Conservation (phyloP, 2,797 vertebrate genomes). For the Betta splendens region DNA sequence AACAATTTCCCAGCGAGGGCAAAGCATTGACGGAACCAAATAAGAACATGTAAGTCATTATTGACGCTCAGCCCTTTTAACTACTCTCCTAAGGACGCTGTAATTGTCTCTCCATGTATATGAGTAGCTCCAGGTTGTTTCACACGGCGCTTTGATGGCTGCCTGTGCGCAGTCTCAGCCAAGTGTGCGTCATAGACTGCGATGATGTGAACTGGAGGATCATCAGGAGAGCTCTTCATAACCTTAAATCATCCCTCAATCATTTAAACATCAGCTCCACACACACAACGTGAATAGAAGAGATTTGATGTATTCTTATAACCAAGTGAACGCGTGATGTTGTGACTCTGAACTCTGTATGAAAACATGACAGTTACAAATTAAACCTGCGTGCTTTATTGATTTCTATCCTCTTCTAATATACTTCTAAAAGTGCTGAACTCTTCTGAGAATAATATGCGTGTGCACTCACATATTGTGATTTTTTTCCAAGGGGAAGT, state of each 20-base stretch:
- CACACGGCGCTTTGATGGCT: slow-evolving; percentile 70
- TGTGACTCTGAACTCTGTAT: not conserved
- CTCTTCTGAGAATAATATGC: slow-evolving; percentile 45
- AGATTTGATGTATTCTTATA: no score
- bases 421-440: slow-evolving; percentile 32
- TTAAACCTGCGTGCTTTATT: slow-evolving; percentile 1
- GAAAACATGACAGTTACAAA: not conserved
- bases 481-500: slow-evolving; percentile 45
- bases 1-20: slow-evolving; percentile 69
- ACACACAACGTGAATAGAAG: no score
- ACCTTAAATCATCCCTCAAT: no score
- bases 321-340: not conserved
- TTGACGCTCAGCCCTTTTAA: slow-evolving; percentile 79
- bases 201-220: slow-evolving; percentile 38
- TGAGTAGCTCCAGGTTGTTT: slow-evolving; percentile 74
- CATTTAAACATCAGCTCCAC: not conserved
- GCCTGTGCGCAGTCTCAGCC: slow-evolving; percentile 49
- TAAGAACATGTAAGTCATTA: slow-evolving; percentile 80
- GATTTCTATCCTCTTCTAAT: slow-evolving; percentile 34
- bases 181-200: slow-evolving; percentile 48
- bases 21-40: slow-evolving; percentile 70
- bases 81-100: slow-evolving; percentile 71
- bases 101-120: slow-evolving; percentile 74
- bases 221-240: slow-evolving; percentile 36
- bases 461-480: slow-evolving; percentile 22